Evolutionary conservation across 2,113 vertebrate genomes (phyloP).

Genomic region (Xiphophorus couchianus): DNA sequence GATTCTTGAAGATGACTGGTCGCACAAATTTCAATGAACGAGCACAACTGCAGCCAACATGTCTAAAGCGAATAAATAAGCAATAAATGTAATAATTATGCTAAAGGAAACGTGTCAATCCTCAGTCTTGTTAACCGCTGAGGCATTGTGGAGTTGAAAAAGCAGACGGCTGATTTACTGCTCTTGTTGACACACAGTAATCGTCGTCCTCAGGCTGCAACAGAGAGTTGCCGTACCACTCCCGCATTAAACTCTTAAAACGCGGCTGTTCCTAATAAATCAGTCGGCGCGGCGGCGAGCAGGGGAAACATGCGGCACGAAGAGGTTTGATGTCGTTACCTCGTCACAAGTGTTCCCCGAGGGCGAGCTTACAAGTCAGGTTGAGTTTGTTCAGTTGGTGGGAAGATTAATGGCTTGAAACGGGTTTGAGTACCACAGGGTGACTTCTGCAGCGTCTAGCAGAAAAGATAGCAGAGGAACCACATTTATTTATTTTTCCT

Average conservation of each 20-base stretch:
- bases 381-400: constrained; percentile 58
- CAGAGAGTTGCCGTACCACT: constrained; percentile 7
- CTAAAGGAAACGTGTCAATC: constrained; percentile 52
- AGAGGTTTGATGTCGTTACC: constrained; percentile 51
- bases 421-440: background rate
- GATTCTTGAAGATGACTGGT: background rate
- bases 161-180: constrained; percentile 60
- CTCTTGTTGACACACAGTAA: constrained; percentile 33
- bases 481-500: background rate
- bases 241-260: constrained; percentile 42
- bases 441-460: constrained; percentile 7
- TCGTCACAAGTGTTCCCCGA: constrained; percentile 39
- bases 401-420: constrained; percentile 42
- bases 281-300: constrained; percentile 58
- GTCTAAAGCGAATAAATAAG: too few species aligned
- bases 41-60: too few species aligned
- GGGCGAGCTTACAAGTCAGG: constrained; percentile 36
- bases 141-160: constrained; percentile 44
- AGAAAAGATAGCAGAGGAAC: background rate
- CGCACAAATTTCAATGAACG: too few species aligned
- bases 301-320: constrained; percentile 46
- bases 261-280: constrained; percentile 61
- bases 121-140: constrained; percentile 57
- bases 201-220: constrained; percentile 38
- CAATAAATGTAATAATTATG: constrained; percentile 35